Evolutionary conservation across 2,888 invertebrate genomes (phyloP).

Genomic region (Hyposoter didymator): DNA sequence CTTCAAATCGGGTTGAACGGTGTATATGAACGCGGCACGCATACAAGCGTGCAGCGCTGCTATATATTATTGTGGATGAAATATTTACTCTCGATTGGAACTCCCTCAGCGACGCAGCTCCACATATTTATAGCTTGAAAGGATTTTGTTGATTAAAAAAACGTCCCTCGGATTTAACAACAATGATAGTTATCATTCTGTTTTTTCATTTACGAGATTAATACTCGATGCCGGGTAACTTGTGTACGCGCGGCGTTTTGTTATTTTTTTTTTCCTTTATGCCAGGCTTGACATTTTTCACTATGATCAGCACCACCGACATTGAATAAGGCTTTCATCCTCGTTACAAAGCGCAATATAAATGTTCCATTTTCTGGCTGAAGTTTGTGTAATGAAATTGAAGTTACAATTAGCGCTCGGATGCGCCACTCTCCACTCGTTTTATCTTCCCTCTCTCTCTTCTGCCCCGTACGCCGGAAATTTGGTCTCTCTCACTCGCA

Average conservation of each 20-base stretch:
- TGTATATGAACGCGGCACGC: neutral
- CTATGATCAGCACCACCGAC: slow-evolving; percentile 11
- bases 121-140: slow-evolving; percentile 12
- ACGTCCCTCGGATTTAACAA: neutral
- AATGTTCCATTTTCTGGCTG: slow-evolving; percentile 49
- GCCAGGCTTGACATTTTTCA: slow-evolving; percentile 4
- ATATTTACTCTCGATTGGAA: slow-evolving; percentile 22
- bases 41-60: neutral
- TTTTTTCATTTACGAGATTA: slow-evolving; percentile 5
- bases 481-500: slow-evolving; percentile 54
- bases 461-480: slow-evolving; percentile 61
- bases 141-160: neutral
- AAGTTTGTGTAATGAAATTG: slow-evolving; percentile 62
- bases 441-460: slow-evolving; percentile 7
- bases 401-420: slow-evolving; percentile 66
- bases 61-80: neutral
- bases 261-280: neutral
- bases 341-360: neutral
- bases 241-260: neutral
- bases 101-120: neutral
- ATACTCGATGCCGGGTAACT: neutral
- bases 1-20: neutral
- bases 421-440: slow-evolving; percentile 28
- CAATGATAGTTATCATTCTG: neutral
- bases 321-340: slow-evolving; percentile 18